Conservation (phyloP, 2,888 invertebrate species). For the Philopedon plagiatum region DNA sequence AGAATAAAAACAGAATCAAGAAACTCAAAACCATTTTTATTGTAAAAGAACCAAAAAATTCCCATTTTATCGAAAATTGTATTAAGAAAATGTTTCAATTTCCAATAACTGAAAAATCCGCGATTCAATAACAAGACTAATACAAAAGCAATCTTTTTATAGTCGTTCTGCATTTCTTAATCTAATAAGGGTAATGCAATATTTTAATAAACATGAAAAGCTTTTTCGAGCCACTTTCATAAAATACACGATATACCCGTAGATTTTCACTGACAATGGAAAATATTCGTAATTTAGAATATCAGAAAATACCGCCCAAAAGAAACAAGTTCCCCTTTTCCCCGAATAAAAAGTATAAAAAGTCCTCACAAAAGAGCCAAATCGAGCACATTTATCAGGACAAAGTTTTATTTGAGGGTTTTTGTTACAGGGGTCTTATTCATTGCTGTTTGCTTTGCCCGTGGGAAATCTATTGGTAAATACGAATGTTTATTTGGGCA, state of each 20-base stretch:
- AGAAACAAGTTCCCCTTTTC: background rate
- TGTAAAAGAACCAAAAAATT: too few relatives aligned
- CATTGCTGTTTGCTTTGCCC: constrained; percentile 7
- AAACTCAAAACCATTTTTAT: too few relatives aligned
- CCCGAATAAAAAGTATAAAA: constrained; percentile 1
- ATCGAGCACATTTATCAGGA: constrained; percentile 10
- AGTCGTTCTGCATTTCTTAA: background rate
- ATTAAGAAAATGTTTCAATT: too few relatives aligned
- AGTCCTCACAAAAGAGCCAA: constrained; percentile 8
- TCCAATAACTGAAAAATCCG: too few relatives aligned
- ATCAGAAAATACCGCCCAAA: constrained; percentile 4
- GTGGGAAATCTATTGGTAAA: constrained; percentile 18
- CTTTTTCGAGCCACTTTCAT: constrained; percentile 1
- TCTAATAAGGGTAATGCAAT: background rate
- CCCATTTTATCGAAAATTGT: too few relatives aligned
- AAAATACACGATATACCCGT: constrained; percentile 15
- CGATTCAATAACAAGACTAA: too few relatives aligned
- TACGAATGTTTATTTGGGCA: background rate
- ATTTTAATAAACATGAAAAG: background rate
- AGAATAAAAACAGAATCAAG: too few relatives aligned
- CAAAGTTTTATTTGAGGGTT: constrained; percentile 13
- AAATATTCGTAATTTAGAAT: constrained; percentile 7
- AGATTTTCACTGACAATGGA: background rate
- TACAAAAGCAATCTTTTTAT: background rate
- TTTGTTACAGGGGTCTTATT: constrained; percentile 13